A percentile compares a stretch with the other conserved stretches of the same genome.
phyloP scores from a whole-genome alignment of 2,797 vertebrate genomes.

The Smutsia gigantea region DNA sequence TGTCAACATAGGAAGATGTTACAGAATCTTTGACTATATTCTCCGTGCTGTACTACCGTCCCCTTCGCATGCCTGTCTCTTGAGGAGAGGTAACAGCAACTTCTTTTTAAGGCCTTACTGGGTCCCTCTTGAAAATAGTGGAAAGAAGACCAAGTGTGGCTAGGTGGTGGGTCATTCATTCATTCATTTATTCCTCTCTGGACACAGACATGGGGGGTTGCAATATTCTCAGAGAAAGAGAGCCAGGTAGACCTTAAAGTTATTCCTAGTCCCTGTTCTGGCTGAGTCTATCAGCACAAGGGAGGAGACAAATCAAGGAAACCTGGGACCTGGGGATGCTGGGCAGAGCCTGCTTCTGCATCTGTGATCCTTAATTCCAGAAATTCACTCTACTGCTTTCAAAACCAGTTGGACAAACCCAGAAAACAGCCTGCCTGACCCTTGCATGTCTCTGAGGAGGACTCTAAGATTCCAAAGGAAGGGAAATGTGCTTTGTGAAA shows the following conservation, averaged over 20 bases:
- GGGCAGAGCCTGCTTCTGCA: not conserved
- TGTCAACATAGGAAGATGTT: too few relatives aligned
- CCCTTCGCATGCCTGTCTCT: not conserved
- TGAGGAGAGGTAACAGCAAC: not conserved
- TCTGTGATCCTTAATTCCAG: not conserved
- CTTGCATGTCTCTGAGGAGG: not conserved
- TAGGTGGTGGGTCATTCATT: not conserved
- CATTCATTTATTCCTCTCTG: not conserved
- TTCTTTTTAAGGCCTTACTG: not conserved
- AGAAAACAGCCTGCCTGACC: not conserved
- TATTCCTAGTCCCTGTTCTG: not conserved
- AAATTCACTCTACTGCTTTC: not conserved
- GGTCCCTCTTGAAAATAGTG: not conserved
- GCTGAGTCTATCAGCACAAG: not conserved
- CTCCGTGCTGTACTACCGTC: too few relatives aligned
- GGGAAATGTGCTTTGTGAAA: not conserved
- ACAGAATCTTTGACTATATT: too few relatives aligned
- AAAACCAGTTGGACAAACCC: not conserved
- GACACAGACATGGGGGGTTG: not conserved
- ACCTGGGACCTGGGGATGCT: not conserved
- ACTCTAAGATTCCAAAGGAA: not conserved
- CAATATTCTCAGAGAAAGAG: not conserved
- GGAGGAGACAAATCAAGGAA: not conserved
- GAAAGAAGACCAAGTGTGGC: not conserved
- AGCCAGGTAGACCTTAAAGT: not conserved